Evolutionary conservation across 2,888 invertebrate genomes (phyloP).

Genomic region (Tetrapedia diversipes): DNA sequence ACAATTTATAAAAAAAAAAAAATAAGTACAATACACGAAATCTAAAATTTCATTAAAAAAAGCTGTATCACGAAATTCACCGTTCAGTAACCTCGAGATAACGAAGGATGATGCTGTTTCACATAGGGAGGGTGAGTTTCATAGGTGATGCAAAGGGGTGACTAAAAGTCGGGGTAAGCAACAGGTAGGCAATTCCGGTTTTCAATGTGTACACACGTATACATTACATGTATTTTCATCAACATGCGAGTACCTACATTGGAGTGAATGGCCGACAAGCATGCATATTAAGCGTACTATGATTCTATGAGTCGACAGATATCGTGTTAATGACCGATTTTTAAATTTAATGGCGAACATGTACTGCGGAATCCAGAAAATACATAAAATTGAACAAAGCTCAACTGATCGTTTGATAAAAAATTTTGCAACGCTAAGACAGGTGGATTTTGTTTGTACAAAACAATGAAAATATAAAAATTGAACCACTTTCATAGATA

Average conservation of each 20-base stretch:
- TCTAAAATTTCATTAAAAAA: not conserved
- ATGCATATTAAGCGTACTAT: conserved; percentile 51
- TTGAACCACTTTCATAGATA: too few species aligned
- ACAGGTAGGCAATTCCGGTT: conserved; percentile 71
- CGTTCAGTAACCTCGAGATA: not conserved
- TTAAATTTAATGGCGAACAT: conserved; percentile 21
- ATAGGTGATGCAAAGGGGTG: conserved; percentile 20
- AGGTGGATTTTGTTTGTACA: too few species aligned
- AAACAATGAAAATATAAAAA: too few species aligned
- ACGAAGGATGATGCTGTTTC: conserved; percentile 10
- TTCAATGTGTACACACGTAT: conserved; percentile 34
- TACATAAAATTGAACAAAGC: too few species aligned
- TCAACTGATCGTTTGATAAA: not conserved
- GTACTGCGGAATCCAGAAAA: not conserved
- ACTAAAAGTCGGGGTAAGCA: conserved; percentile 63
- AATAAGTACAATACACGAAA: too few species aligned
- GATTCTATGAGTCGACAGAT: conserved; percentile 4
- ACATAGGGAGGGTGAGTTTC: conserved; percentile 13
- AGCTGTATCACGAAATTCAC: not conserved
- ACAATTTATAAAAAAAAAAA: too few species aligned
- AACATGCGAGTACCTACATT: conserved; percentile 37
- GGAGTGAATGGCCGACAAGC: conserved; percentile 46
- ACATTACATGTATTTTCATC: conserved; percentile 43
- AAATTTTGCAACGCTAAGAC: too few species aligned
- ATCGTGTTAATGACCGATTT: conserved; percentile 19